Evolutionary conservation across 53 echinoderm and acorn worm species (phyloP), one percentile per base, ranked within the genome.

Genomic region (Actinopyga echinites): DNA sequence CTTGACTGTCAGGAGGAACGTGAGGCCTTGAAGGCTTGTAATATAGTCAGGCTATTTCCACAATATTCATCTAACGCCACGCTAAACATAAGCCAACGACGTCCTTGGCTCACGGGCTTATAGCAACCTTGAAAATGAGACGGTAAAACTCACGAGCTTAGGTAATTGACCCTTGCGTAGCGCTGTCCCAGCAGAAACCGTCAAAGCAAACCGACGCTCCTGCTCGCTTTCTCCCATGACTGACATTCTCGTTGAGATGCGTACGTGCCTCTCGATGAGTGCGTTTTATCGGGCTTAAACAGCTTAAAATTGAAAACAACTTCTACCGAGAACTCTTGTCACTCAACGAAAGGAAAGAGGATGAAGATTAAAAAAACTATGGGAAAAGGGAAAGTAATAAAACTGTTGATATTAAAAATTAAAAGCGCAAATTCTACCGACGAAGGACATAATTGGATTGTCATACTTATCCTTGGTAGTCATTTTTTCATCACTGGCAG

Each of bases 21-120:
- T 69, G 69, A 69, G 69, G 21, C 69, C 69, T 69, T 69, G 69
- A 69, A 69, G 23, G 69, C 17, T 38, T 38, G 69, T 69, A 42
- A 69, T 69, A 69, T 69, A 38, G 40, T 43, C 43, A 69, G 69
- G 69, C 69, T 40, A 69, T 69, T 69, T 69, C 69, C 62, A 38
- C 69, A 38, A 69, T 38, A 69, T 69, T 69, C 69, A 69, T 69
- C 69, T 43, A 69, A 37, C 26, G 40, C 69, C 69, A 69, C 24
- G 19, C 43, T 42, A 43, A 69, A 69, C 42, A 43, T 40, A 40
- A 69, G 37, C 69, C 43, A 38, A 31, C 6, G 69, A 20, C 43
- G 69, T 38, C 69, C 69, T 69, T 69, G 69, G 69, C 69, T 69
- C 69, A 69, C 69, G 69, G 69, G 69, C 69, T 69, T 69, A 69